Evolutionary conservation across 1,140 invertebrate species (phyloP).

Genomic region (Aethina tumida): DNA sequence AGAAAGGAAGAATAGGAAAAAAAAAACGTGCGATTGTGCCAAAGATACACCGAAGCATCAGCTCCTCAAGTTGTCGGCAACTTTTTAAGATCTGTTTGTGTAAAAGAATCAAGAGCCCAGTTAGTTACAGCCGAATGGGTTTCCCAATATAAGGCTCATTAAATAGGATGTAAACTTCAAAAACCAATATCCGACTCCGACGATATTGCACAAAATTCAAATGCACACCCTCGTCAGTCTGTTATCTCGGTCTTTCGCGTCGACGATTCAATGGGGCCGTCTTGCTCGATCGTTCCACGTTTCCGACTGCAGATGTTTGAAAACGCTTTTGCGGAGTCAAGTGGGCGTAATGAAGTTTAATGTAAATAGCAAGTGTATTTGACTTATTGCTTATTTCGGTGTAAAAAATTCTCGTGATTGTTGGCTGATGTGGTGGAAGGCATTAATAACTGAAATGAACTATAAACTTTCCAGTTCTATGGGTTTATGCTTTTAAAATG

Average conservation of each 20-base stretch:
- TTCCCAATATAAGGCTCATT: constrained; percentile 21
- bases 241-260: neutral
- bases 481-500: too few relatives aligned
- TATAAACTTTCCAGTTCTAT: too few relatives aligned
- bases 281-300: neutral
- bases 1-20: too few relatives aligned
- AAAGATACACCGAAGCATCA: too few relatives aligned
- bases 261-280: neutral
- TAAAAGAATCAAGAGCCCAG: constrained; percentile 17
- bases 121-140: constrained; percentile 14
- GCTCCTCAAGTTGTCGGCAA: constrained; percentile 4
- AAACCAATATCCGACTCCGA: constrained; percentile 20
- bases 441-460: too few relatives aligned
- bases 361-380: constrained; percentile 12
- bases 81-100: constrained; percentile 12
- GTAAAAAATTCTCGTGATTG: too few relatives aligned
- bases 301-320: constrained; percentile 15
- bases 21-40: constrained; percentile 5
- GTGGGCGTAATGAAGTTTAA: constrained; percentile 14
- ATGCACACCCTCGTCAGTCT: constrained; percentile 9
- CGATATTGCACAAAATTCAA: constrained; percentile 18
- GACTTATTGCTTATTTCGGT: constrained; percentile 7
- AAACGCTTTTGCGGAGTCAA: constrained; percentile 17
- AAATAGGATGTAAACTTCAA: constrained; percentile 23
- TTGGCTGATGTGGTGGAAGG: too few relatives aligned